phyloP scores from a whole-genome alignment of 1,140 invertebrate species.

The Diploscapter pachys region DNA sequence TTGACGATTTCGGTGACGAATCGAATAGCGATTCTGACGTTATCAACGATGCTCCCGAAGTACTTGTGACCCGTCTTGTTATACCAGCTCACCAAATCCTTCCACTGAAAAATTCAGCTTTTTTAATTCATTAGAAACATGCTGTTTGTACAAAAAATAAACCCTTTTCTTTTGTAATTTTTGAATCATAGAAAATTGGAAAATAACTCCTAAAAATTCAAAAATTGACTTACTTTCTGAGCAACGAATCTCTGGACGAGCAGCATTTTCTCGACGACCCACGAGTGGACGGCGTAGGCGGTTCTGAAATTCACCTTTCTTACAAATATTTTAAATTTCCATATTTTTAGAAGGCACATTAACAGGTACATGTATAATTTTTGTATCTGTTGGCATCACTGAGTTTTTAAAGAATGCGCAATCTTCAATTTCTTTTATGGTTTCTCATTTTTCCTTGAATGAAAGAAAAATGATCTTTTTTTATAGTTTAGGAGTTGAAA shows the following conservation, averaged over 20 bases:
- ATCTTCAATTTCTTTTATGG: background rate
- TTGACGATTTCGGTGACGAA: constrained; percentile 12
- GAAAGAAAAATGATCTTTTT: background rate
- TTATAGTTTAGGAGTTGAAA: background rate
- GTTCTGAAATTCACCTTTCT: too few relatives aligned
- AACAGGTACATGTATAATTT: too few relatives aligned
- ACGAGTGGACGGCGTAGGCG: too few relatives aligned
- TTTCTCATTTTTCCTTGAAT: constrained; percentile 1
- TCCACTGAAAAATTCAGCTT: constrained; percentile 9
- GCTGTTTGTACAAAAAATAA: too few relatives aligned
- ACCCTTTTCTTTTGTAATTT: background rate
- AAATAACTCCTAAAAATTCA: background rate
- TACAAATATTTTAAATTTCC: too few relatives aligned
- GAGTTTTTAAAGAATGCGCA: too few relatives aligned
- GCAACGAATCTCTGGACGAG: background rate
- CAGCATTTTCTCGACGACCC: too few relatives aligned
- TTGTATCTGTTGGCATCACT: too few relatives aligned
- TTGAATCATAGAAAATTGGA: background rate
- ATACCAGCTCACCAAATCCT: constrained; percentile 8
- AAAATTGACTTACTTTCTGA: background rate
- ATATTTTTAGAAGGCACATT: too few relatives aligned
- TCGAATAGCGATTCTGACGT: background rate
- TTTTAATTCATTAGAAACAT: too few relatives aligned
- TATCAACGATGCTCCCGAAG: constrained; percentile 13
- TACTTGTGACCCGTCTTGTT: constrained; percentile 15